Evolutionary conservation across 2,113 vertebrate genomes (phyloP), one percentile per base, ranked within the genome.

Genomic region (Melanerpes aurifrons): DNA sequence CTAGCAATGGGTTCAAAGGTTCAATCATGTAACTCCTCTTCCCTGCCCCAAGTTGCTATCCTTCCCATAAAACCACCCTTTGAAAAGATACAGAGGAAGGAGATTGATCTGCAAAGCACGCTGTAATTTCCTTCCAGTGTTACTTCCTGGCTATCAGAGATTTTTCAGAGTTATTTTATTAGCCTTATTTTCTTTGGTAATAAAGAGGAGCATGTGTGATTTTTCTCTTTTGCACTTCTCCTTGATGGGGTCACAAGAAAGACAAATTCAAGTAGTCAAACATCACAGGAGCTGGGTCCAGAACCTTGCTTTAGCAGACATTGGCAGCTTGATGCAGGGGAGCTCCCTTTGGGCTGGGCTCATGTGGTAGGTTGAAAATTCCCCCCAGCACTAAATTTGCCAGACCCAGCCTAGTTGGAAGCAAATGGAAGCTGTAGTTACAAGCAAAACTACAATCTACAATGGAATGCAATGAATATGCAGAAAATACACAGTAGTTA

Each of bases 231-330:
- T 79, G 3, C 21, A 18, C 79, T 82, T 28, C 28, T 84, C 84
- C 31, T 58, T 25, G 8, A 24, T 35, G 35, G 50, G 29, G 20
- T 70, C 59, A 68, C n/a, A 31, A 76, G 43, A 43, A 89, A 72
- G 63, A 82, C 9, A 0, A 0, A 16, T 9, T 63, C 31, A 45
- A 57, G 12, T 7, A 56, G 29, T 13, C 47, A 86, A 57, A 24
- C 8, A 31, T 26, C 25, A 54, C 32, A 70, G 32, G 19, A 71
- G 2, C 37, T 81, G 35, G 10, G 14, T 35, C 90, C 40, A 88
- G n/a, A 28, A 73, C 32, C 37, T 47, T 78, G 20, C 13, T 81
- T 18, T 53, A 48, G 24, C 29, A 79, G 48, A 40, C 17, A 24
- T 11, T 45, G 69, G 31, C 40, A 73, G 31, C 15, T 3, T 69